These are phyloP conservation scores for Bombus affinis DNA, from an alignment of 1,140 invertebrate species.

Conservation along the genomic window DNA sequence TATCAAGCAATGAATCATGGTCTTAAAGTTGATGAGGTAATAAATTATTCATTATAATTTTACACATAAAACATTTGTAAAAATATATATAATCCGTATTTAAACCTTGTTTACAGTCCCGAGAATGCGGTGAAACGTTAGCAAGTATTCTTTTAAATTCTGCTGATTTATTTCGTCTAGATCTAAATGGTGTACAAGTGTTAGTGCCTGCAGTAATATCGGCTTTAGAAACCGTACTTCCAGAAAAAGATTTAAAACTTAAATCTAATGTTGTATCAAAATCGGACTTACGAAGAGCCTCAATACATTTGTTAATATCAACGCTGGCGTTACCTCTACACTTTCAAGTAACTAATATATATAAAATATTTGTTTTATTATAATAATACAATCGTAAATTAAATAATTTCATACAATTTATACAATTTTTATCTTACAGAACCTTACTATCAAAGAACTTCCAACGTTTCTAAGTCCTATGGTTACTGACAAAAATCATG, in stretches of 20 bases:
- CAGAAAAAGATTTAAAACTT: constrained; percentile 89
- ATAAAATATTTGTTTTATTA: constrained; percentile 32
- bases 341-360: constrained; percentile 86
- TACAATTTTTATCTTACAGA: constrained; percentile 79
- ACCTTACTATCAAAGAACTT: constrained; percentile 89
- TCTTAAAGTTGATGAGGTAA: constrained; percentile 86
- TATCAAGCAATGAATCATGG: constrained; percentile 96
- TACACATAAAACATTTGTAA: not conserved
- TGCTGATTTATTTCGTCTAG: constrained; percentile 91
- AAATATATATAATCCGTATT: not conserved
- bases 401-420: constrained; percentile 3
- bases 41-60: not conserved
- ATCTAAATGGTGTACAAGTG: constrained; percentile 96
- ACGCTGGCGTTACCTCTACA: constrained; percentile 95
- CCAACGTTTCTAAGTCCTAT: constrained; percentile 82
- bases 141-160: constrained; percentile 92
- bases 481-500: constrained; percentile 78
- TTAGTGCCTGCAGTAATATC: constrained; percentile 94
- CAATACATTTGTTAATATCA: constrained; percentile 94
- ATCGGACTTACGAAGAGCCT: constrained; percentile 92
- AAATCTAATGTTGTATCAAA: constrained; percentile 86
- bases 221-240: constrained; percentile 94
- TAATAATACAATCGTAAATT: not conserved
- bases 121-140: constrained; percentile 88
- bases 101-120: constrained; percentile 73